These are phyloP conservation scores for Aurelia aurita complex sp. Pacific DNA, from an alignment of 30 jellyfish, hydroid and myxozoan genomes.

Conservation along the genomic window DNA sequence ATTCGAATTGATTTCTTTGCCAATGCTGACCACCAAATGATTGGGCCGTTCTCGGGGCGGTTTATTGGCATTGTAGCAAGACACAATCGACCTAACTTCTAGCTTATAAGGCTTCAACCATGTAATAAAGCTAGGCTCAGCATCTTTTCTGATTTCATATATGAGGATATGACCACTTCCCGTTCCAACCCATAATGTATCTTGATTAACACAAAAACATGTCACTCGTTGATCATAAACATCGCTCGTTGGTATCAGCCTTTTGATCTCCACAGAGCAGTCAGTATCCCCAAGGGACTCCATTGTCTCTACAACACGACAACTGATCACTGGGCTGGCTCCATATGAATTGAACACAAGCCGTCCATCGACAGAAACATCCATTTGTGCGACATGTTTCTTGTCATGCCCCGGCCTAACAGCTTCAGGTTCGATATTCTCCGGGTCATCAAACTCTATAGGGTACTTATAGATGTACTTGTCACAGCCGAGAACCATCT, in stretches of 20 bases:
- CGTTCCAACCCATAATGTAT: slow-evolving; percentile 93
- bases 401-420: slow-evolving; percentile 25
- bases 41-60: slow-evolving; percentile 8
- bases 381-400: slow-evolving; percentile 41
- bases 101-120: slow-evolving; percentile 78
- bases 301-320: slow-evolving; percentile 16
- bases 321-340: slow-evolving; percentile 56
- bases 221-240: slow-evolving; percentile 77
- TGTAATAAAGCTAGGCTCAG: slow-evolving; percentile 28
- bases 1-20: slow-evolving; percentile 65
- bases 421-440: neutral
- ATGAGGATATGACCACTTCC: slow-evolving; percentile 95
- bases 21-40: slow-evolving; percentile 69
- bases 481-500: slow-evolving; percentile 43
- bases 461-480: slow-evolving; percentile 48
- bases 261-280: slow-evolving; percentile 54
- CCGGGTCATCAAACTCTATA: slow-evolving; percentile 5
- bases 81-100: slow-evolving; percentile 60
- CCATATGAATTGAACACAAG: slow-evolving; percentile 45
- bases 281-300: slow-evolving; percentile 30
- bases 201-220: slow-evolving; percentile 67
- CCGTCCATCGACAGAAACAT: slow-evolving; percentile 43
- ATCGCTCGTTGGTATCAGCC: slow-evolving; percentile 57
- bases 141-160: slow-evolving; percentile 27
- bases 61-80: slow-evolving; percentile 16